Base-by-base conservation (phyloP, 2,888 invertebrate genomes). In the Andrena chrysosceles region DNA sequence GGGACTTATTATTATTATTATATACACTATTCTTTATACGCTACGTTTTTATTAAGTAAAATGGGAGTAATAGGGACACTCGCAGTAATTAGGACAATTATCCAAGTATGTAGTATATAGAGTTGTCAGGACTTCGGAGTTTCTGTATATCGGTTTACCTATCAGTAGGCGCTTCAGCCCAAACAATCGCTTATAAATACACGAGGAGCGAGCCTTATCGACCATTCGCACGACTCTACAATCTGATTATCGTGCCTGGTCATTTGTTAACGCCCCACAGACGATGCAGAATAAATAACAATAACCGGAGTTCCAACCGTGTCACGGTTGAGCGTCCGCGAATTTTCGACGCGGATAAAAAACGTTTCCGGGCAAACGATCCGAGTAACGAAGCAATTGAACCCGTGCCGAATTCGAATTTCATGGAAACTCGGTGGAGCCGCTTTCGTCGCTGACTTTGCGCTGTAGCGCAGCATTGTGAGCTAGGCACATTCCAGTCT, bases 381-480 rank as follows among this genome's bases (percentile, higher is more conserved):
- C 23, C 62, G 31, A 8, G 13, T 62, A 69, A 69, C 62, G 62
- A 69, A 62, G 52, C 69, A 31, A 13, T 23, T 23, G 59, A n/a
- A 26, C 31, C 20, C 66, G 42, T 42, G 52, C 29, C 52, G 42
- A 63, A 75, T 77, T 52, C 49, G 56, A 74, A 64, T 56, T 59
- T 74, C 75, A 64, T 4, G 56, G n/a, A 31, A 74, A 56, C 54
- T 16, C 56, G 56, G 16, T n/a, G 33, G n/a, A 7, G 10, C 59
- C 26, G 10, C 23, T 56, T 29, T 31, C 35, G 13, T 13, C 4
- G 16, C 10, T 8, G 26, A 6, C 26, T 52, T 29, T 6, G 33
- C 6, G 13, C 23, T 6, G 13, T 31, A 54, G 23, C 54, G 54
- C n/a, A n/a, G 54, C 54, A 54, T 23, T 23, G 54, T 23, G 23